Percentiles rank a stretch among this genome's conserved stretches.
These are phyloP conservation scores for Drosophila yakuba DNA, from an alignment of 1,140 invertebrate genomes.

Conservation along the genomic window DNA sequence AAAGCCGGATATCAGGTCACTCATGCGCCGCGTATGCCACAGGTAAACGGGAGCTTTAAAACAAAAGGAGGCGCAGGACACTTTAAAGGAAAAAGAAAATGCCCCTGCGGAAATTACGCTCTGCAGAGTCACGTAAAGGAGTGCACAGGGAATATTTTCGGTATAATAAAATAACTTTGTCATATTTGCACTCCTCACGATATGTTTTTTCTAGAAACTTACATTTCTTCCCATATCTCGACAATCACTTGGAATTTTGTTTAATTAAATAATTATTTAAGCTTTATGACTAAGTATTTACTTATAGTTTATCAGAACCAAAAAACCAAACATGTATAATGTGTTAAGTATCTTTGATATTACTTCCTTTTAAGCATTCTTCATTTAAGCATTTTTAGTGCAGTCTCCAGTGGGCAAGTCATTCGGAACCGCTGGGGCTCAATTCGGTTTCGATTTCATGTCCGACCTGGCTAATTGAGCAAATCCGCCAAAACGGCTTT, in stretches of 20 bases:
- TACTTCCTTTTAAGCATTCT: too few relatives aligned
- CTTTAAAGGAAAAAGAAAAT: slow-evolving; percentile 35
- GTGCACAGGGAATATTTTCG: not conserved
- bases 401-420: not conserved
- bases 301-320: too few relatives aligned
- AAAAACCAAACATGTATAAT: not conserved
- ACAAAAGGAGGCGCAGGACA: slow-evolving; percentile 12
- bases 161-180: not conserved
- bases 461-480: slow-evolving; percentile 70
- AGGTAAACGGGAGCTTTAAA: slow-evolving; percentile 43
- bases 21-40: slow-evolving; percentile 67
- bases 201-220: too few relatives aligned
- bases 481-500: slow-evolving; percentile 53
- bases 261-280: too few relatives aligned
- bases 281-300: too few relatives aligned
- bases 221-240: too few relatives aligned
- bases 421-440: not conserved
- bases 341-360: too few relatives aligned
- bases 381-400: not conserved
- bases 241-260: too few relatives aligned
- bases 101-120: slow-evolving; percentile 55
- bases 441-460: slow-evolving; percentile 53
- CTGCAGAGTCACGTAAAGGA: not conserved
- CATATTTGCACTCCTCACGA: too few relatives aligned
- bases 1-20: slow-evolving; percentile 38